phyloP scores from a whole-genome alignment of 2,888 invertebrate species.

The Eupithecia exiguata region DNA sequence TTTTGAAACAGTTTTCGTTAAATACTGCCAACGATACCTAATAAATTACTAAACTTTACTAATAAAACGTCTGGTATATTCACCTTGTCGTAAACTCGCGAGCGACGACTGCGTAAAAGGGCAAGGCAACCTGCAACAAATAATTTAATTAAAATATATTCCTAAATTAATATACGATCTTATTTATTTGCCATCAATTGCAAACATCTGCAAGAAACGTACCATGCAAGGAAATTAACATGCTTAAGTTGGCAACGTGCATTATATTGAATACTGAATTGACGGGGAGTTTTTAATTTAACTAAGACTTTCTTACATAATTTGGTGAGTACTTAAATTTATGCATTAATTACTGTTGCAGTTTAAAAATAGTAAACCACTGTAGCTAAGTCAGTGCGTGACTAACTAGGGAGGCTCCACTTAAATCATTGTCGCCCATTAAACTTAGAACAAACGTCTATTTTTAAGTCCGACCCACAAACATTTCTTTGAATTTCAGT shows the following conservation, averaged over 20 bases:
- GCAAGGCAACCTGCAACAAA: conserved; percentile 88
- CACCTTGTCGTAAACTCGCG: conserved; percentile 91
- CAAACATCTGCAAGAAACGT: conserved; percentile 26
- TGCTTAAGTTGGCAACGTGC: not conserved
- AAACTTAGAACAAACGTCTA: conserved; percentile 54
- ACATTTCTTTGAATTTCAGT: conserved; percentile 60
- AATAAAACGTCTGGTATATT: conserved; percentile 54
- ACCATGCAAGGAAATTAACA: conserved; percentile 6
- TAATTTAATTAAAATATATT: conserved; percentile 26
- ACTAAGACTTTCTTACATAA: not conserved
- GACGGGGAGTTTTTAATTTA: not conserved
- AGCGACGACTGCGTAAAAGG: conserved; percentile 91
- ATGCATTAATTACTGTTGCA: not conserved
- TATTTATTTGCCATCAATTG: conserved; percentile 15
- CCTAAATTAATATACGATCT: conserved; percentile 11
- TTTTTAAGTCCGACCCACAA: conserved; percentile 65
- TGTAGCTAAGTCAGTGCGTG: conserved; percentile 37
- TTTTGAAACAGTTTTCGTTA: not conserved
- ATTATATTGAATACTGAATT: not conserved
- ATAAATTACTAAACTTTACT: not conserved
- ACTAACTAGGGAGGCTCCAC: conserved; percentile 63
- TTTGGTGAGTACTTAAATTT: not conserved
- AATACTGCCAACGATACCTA: not conserved
- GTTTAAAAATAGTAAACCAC: conserved; percentile 41
- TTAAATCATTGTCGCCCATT: conserved; percentile 63